Base-by-base conservation (phyloP, 2,113 vertebrate species). In the Forbesichthys agassizii region DNA sequence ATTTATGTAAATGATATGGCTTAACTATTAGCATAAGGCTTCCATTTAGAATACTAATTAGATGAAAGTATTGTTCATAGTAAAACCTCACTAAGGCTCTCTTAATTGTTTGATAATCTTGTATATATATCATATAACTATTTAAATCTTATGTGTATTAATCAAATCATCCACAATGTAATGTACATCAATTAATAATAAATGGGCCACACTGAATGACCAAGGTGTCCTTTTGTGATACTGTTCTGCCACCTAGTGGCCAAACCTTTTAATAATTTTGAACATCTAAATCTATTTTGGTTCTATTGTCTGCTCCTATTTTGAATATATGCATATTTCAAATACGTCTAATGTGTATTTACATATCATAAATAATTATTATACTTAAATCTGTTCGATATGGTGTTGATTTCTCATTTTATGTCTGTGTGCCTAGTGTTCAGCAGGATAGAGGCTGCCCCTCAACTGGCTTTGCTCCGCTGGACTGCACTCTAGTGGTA, bases 401-500 rank as follows among this genome's bases (percentile, higher is more conserved):
- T 56, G 14, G 16, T 10, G 54, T 10, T 20, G 16, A 33, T 48
- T 33, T 65, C 2, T 9, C 48, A 51, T 46, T 69, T 18, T 20
- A 16, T 59, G 1, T 66, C 0, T 77, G 5, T 74, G 16, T 75
- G 9, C 68, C 4, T 5, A 91, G 88, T 57, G 78, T 64, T 71
- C 71, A 60, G 18, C 73, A 81, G 71, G 84, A 83, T 14, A 71
- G 75, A 55, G 79, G 76, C 68, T 75, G 84, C 47, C 85, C 97
- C 81, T 97, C 94, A 83, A 96, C 96, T 0, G 93, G 95, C 73
- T 95, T 88, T 42, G 74, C 88, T 59, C 74, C 92, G 68, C 90
- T 99, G 75, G 96, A 99, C 73, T 82, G 84, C 74, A 86, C 93
- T 54, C 87, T 99, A 68, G 92, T 95, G 83, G 88, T 92, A 55